Base-by-base conservation (phyloP, 2,888 invertebrate species). In the Drosophila atroscutellata region DNA sequence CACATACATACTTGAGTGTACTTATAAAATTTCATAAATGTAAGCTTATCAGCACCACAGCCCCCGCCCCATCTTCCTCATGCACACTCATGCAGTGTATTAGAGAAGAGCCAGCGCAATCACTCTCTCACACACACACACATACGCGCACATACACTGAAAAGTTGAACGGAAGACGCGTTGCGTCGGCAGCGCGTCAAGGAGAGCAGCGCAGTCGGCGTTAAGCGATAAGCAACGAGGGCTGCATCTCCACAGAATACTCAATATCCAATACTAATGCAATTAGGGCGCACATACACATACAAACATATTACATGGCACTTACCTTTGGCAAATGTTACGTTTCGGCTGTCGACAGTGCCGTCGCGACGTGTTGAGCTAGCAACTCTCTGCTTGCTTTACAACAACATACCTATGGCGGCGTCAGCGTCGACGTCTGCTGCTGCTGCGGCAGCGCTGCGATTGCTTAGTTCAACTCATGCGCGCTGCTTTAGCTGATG, bases 261-360 rank as follows among this genome's bases (percentile, higher is more conserved):
- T 50, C 13, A 37, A n/a, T 37, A 28, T 55, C 24, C 28, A 34
- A 54, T 51, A 60, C 57, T 58, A 75, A 52, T 61, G 50, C 51
- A 63, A 63, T 74, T 60, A 55, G 34, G 18, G 36, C 51, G 32
- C 28, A 28, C 49, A 39, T 42, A 52, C 36, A 62, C 30, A 58
- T 18, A 24, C 15, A 57, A 52, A 61, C 61, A 69, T 61, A 72
- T 60, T 55, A 76, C 39, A 63, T 51, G 50, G 45, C 28, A 58
- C 57, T 67, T 73, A 86, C 86, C 86, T 86, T 86, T 86, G 86
- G 86, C 82, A 86, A 88, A 83, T 66, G 88, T 88, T 86, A 76
- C 85, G 77, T 73, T 80, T 75, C 71, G 57, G 61, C 54, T 74
- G 65, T 45, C 7, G 45, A 20, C 45, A 24, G 52, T 64, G 69